Conservation (phyloP, 2,113 vertebrate genomes). For the Rhabdornis inornatus region DNA sequence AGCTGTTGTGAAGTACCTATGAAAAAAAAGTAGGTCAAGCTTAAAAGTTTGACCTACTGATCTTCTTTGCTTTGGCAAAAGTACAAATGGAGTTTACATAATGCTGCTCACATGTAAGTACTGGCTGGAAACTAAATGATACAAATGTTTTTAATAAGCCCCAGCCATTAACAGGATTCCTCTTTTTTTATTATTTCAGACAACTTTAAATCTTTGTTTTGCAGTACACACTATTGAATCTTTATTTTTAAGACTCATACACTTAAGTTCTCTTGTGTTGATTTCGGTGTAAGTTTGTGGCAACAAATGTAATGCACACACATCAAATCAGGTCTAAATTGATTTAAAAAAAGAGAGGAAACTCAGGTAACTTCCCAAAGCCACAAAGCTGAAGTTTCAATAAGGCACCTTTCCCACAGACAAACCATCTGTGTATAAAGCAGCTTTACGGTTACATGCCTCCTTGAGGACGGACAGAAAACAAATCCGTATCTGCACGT, state of each 20-base stretch:
- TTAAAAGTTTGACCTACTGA: constrained; percentile 45
- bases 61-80: constrained; percentile 46
- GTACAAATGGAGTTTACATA: constrained; percentile 33
- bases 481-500: neutral
- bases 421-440: neutral
- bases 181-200: neutral
- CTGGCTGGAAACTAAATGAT: neutral
- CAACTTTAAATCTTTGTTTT: neutral
- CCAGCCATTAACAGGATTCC: neutral
- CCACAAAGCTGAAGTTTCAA: neutral
- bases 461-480: neutral
- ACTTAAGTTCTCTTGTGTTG: neutral
- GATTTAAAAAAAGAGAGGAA: neutral
- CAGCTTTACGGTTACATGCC: neutral
- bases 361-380: neutral
- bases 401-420: neutral
- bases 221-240: neutral
- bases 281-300: neutral
- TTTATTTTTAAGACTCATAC: neutral
- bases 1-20: neutral
- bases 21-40: constrained; percentile 34
- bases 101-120: neutral
- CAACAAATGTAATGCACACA: neutral
- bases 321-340: neutral
- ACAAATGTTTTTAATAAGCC: constrained; percentile 26